Conservation (phyloP, 2,888 invertebrate genomes). For the Stenotaenia linearis region DNA sequence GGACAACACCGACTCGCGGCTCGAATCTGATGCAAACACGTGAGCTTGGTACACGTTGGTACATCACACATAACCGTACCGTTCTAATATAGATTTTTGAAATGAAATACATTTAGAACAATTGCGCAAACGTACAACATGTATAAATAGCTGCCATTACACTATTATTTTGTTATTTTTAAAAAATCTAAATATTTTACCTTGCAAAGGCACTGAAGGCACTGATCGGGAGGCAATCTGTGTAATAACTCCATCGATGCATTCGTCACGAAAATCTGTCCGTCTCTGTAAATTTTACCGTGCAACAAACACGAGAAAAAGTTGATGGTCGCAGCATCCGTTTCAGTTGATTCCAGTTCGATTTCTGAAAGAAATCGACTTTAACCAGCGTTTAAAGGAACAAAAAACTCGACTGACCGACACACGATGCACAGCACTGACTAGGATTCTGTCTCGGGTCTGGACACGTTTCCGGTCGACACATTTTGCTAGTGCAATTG, state of each 20-base stretch:
- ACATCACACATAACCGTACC: background rate
- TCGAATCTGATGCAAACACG: background rate
- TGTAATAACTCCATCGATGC: background rate
- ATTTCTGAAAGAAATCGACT: background rate
- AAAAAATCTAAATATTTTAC: background rate
- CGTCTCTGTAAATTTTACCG: conserved; percentile 1
- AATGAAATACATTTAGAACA: too few species aligned
- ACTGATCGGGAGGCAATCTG: conserved; percentile 1
- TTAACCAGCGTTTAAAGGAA: background rate
- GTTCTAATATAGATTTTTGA: too few species aligned
- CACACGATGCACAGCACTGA: background rate
- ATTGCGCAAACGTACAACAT: too few species aligned
- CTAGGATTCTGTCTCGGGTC: background rate
- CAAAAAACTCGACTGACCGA: too few species aligned
- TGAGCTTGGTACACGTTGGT: background rate
- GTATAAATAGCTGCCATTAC: too few species aligned
- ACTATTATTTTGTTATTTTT: background rate
- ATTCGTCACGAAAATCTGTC: conserved; percentile 19
- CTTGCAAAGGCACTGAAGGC: conserved; percentile 24
- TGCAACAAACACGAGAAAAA: conserved; percentile 7
- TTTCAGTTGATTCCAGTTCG: background rate
- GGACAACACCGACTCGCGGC: background rate
- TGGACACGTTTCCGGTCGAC: background rate
- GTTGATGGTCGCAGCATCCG: background rate
- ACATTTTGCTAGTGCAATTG: background rate